Percentiles rank a stretch among this genome's conserved stretches.
Evolutionary conservation across 2,113 vertebrate species (phyloP).

Genomic region (Argyrosomus japonicus): DNA sequence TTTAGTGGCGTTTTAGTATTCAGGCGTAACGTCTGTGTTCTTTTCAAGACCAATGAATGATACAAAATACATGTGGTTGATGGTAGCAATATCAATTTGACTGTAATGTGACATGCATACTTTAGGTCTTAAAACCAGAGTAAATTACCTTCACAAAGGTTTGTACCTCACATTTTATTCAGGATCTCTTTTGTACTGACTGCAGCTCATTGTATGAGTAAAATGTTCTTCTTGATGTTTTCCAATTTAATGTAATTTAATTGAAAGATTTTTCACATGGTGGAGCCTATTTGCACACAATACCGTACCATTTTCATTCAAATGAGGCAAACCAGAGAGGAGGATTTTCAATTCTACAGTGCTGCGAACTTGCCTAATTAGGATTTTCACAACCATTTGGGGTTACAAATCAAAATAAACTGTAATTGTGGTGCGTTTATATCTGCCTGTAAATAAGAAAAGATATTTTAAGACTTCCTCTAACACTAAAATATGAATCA

Average conservation of each 20-base stretch:
- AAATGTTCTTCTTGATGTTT: slow-evolving; percentile 28
- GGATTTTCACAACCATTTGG: slow-evolving; percentile 3
- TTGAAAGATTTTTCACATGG: background rate
- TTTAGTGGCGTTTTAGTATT: slow-evolving; percentile 20
- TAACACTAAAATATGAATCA: background rate
- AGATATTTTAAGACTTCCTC: background rate
- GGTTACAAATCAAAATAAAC: slow-evolving; percentile 4
- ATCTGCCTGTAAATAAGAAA: background rate
- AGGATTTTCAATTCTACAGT: slow-evolving; percentile 2
- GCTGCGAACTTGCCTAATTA: slow-evolving; percentile 9
- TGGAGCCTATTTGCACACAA: slow-evolving; percentile 1
- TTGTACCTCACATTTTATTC: slow-evolving; percentile 14
- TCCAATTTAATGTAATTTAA: slow-evolving; percentile 6
- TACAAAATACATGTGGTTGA: background rate
- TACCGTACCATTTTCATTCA: slow-evolving; percentile 14
- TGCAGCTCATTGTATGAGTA: background rate
- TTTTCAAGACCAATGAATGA: slow-evolving; percentile 1
- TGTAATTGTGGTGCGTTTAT: slow-evolving; percentile 3
- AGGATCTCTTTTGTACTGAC: background rate
- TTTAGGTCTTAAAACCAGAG: slow-evolving; percentile 2
- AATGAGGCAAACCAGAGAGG: slow-evolving; percentile 17
- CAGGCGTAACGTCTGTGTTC: slow-evolving; percentile 15
- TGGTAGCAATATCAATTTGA: slow-evolving; percentile 25
- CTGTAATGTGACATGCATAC: background rate
- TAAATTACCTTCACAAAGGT: background rate